These are phyloP conservation scores for Petroica traversi DNA, from an alignment of 2,113 vertebrate species.

Conservation along the genomic window DNA sequence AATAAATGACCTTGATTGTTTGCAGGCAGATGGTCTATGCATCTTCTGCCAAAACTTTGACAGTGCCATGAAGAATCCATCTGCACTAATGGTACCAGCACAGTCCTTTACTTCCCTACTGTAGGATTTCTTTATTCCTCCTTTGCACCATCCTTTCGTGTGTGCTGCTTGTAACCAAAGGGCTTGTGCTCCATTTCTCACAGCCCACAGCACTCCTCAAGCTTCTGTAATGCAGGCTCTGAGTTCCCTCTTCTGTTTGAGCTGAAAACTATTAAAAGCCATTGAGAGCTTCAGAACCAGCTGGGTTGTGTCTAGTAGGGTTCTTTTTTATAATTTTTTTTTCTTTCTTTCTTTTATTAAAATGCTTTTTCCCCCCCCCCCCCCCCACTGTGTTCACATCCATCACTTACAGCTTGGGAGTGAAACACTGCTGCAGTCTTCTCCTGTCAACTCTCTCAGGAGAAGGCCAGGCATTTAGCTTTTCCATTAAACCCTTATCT, in stretches of 20 bases:
- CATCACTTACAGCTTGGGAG: not conserved
- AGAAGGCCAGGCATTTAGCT: not conserved
- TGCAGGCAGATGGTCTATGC: not conserved
- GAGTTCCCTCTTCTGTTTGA: conserved; percentile 25
- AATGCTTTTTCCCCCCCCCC: fast-evolving
- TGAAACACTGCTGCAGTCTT: not conserved
- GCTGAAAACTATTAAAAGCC: not conserved
- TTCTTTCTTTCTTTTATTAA: not conserved
- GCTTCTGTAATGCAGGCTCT: not conserved
- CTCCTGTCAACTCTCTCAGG: not conserved
- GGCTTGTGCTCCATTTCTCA: not conserved
- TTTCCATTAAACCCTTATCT: not conserved
- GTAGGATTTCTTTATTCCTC: not conserved
- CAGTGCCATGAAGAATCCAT: not conserved
- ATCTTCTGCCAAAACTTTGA: not conserved
- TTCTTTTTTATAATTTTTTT: not conserved
- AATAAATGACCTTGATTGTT: not conserved
- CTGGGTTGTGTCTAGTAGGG: not conserved
- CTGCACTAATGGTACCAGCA: not conserved
- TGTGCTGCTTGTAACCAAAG: not conserved
- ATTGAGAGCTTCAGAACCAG: not conserved
- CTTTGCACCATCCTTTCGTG: not conserved
- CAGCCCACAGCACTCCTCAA: not conserved
- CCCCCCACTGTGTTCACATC: not conserved
- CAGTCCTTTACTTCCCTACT: not conserved